Conservation (phyloP, 2,888 invertebrate species). For the Agrotis ipsilon region DNA sequence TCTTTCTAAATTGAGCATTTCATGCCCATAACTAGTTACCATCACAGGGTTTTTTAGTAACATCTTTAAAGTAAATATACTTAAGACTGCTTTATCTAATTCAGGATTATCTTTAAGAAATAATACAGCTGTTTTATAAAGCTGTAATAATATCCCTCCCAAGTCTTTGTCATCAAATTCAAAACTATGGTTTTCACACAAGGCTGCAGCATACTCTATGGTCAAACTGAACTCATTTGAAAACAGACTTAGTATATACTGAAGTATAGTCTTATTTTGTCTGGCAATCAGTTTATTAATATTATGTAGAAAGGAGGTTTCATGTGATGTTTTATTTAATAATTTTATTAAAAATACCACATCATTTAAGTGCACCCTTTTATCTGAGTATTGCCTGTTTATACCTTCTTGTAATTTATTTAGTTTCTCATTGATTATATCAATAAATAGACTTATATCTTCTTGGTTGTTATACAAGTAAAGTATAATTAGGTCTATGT, state of each 20-base stretch:
- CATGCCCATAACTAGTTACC: constrained; percentile 67
- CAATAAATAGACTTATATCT: constrained; percentile 67
- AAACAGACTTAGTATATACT: constrained; percentile 75
- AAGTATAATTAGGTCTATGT: constrained; percentile 75
- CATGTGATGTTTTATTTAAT: constrained; percentile 67
- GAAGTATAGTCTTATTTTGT: constrained; percentile 72
- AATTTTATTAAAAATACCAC: constrained; percentile 74
- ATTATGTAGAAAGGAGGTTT: neutral
- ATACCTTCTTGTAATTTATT: constrained; percentile 71
- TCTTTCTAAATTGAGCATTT: constrained; percentile 72
- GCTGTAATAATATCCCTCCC: constrained; percentile 69
- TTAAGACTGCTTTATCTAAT: constrained; percentile 74
- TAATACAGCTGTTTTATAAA: constrained; percentile 74
- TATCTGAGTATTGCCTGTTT: constrained; percentile 80
- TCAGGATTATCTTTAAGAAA: constrained; percentile 73
- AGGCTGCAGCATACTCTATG: constrained; percentile 69
- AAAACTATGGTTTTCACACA: constrained; percentile 69
- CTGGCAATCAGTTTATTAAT: constrained; percentile 60
- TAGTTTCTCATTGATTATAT: constrained; percentile 72
- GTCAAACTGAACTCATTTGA: constrained; percentile 69
- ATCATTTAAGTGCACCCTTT: constrained; percentile 75
- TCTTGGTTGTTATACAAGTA: constrained; percentile 73
- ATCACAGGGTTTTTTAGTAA: constrained; percentile 68
- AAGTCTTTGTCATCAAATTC: constrained; percentile 58
- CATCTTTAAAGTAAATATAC: constrained; percentile 74